Evolutionary conservation across 1,140 invertebrate species (phyloP).

Genomic region (Macrotrachela quadricornifera): DNA sequence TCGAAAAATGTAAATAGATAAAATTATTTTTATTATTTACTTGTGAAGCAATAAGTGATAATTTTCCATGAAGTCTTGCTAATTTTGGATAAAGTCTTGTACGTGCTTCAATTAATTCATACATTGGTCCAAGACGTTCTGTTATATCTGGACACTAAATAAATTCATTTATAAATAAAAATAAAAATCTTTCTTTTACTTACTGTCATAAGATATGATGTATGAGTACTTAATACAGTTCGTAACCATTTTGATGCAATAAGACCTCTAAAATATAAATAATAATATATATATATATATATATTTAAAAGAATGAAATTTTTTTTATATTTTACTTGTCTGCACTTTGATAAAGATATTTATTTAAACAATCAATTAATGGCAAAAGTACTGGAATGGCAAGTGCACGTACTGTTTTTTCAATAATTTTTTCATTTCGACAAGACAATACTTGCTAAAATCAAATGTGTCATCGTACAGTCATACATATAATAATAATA

Average conservation of each 20-base stretch:
- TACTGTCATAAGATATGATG: conserved; percentile 25
- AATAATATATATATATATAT: too few relatives aligned
- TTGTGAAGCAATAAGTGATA: conserved; percentile 22
- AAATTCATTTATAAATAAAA: background rate
- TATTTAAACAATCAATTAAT: background rate
- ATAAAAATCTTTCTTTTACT: conserved; percentile 7
- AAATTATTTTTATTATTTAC: conserved; percentile 8
- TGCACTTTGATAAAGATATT: background rate
- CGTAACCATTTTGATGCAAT: conserved; percentile 19
- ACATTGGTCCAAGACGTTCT: conserved; percentile 17
- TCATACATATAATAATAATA: too few relatives aligned
- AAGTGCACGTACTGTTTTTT: conserved; percentile 19
- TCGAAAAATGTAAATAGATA: too few relatives aligned
- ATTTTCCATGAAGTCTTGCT: conserved; percentile 19
- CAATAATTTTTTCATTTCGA: conserved; percentile 15
- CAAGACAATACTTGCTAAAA: conserved; percentile 18
- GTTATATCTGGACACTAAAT: conserved; percentile 22
- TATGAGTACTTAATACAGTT: conserved; percentile 18
- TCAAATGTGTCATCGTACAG: too few relatives aligned
- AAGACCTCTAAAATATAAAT: conserved; percentile 17
- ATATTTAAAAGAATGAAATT: conserved; percentile 8
- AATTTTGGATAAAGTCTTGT: conserved; percentile 15
- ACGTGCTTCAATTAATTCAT: conserved; percentile 22
- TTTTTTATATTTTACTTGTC: background rate
- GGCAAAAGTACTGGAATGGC: conserved; percentile 13